Conservation (phyloP, 2,888 invertebrate species). For the Xestia sexstrigata region DNA sequence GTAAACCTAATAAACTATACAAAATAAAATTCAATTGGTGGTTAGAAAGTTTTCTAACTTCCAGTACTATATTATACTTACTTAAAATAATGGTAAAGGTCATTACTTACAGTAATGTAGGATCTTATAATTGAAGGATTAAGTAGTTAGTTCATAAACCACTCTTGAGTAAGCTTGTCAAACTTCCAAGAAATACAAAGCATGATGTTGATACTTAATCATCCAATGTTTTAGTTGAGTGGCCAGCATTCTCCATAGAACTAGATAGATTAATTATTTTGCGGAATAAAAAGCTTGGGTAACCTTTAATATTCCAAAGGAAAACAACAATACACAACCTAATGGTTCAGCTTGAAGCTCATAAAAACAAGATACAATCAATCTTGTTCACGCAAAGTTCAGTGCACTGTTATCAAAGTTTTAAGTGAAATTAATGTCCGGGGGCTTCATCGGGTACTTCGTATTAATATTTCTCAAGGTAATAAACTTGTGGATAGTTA, state of each 20-base stretch:
- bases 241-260: background rate
- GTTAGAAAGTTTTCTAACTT: background rate
- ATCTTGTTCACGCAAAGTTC: slow-evolving; percentile 56
- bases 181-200: background rate
- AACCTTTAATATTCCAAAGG: slow-evolving; percentile 16
- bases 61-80: background rate
- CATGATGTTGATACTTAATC: background rate
- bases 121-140: background rate
- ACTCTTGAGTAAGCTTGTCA: background rate
- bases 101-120: background rate
- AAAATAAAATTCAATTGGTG: background rate
- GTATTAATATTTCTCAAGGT: slow-evolving; percentile 52
- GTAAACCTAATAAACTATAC: background rate
- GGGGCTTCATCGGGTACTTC: slow-evolving; percentile 30
- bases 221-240: background rate
- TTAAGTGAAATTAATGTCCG: slow-evolving; percentile 56
- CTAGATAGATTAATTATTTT: background rate
- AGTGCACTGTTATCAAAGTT: slow-evolving; percentile 60
- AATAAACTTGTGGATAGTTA: slow-evolving; percentile 47
- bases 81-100: background rate
- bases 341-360: slow-evolving; percentile 30
- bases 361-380: slow-evolving; percentile 48
- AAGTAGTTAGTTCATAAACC: background rate
- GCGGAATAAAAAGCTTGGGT: background rate
- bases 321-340: slow-evolving; percentile 31